Conservation (phyloP, 1,140 invertebrate species). For the Scaptomyza hsui region DNA sequence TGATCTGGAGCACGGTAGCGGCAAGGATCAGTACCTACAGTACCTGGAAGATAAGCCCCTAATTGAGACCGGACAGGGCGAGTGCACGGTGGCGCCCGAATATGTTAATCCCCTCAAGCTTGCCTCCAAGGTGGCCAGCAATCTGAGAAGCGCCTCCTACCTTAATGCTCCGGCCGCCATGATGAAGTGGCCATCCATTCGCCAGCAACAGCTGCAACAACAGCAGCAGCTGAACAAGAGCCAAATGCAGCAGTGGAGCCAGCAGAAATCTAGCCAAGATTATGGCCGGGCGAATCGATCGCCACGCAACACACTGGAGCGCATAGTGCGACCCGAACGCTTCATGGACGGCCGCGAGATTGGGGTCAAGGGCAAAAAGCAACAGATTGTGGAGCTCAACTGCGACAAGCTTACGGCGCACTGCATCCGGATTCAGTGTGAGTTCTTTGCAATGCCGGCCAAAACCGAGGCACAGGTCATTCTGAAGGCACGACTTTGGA, state of each 20-base stretch:
- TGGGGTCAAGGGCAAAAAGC: slow-evolving; percentile 87
- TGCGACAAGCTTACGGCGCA: slow-evolving; percentile 91
- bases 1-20: slow-evolving; percentile 48
- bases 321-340: slow-evolving; percentile 89
- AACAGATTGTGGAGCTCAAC: slow-evolving; percentile 91
- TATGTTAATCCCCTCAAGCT: slow-evolving; percentile 89
- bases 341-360: slow-evolving; percentile 85
- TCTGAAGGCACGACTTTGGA: slow-evolving; percentile 94
- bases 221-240: slow-evolving; percentile 24
- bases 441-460: slow-evolving; percentile 90
- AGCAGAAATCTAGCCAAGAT: slow-evolving; percentile 23
- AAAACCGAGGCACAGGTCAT: slow-evolving; percentile 91
- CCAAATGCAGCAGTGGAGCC: slow-evolving; percentile 21
- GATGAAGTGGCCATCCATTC: slow-evolving; percentile 50
- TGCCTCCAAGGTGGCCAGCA: slow-evolving; percentile 84
- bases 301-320: slow-evolving; percentile 88
- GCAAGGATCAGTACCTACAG: slow-evolving; percentile 93
- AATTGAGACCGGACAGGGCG: slow-evolving; percentile 88
- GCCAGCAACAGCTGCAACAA: slow-evolving; percentile 1
- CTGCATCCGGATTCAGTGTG: slow-evolving; percentile 93
- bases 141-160: slow-evolving; percentile 23
- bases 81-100: slow-evolving; percentile 86
- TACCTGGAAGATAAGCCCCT: slow-evolving; percentile 93
- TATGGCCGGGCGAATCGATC: slow-evolving; percentile 52
- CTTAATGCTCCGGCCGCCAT: slow-evolving; percentile 62